Conservation (phyloP, 2,888 invertebrate genomes). For the Xestia ashworthii region DNA sequence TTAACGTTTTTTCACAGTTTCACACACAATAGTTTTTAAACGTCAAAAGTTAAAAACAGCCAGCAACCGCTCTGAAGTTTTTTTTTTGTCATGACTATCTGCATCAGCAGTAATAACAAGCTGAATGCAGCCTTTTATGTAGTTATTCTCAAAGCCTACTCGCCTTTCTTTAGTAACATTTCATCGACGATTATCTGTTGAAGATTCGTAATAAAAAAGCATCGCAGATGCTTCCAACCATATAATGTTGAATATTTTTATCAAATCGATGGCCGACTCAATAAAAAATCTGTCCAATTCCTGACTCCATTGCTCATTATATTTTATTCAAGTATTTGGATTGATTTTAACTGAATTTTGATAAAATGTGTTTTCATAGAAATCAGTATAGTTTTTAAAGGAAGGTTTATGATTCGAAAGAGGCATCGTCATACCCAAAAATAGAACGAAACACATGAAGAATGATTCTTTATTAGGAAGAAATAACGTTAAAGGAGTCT, state of each 20-base stretch:
- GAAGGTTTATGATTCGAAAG: too few species aligned
- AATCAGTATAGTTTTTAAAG: too few species aligned
- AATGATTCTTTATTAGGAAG: too few species aligned
- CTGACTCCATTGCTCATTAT: neutral
- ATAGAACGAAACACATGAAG: too few species aligned
- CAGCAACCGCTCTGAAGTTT: neutral
- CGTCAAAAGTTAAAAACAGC: neutral
- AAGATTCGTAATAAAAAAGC: conserved; percentile 14
- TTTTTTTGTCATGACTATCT: neutral
- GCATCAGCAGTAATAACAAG: neutral
- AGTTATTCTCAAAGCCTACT: neutral
- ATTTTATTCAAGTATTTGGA: neutral
- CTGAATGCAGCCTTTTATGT: neutral
- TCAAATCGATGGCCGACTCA: neutral
- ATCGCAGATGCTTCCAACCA: conserved; percentile 6
- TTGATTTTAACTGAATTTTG: neutral
- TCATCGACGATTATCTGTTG: conserved; percentile 11
- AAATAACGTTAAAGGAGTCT: too few species aligned
- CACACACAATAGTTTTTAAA: too few species aligned
- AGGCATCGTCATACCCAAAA: too few species aligned
- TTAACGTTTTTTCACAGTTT: too few species aligned
- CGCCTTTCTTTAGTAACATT: conserved; percentile 14
- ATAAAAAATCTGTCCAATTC: neutral
- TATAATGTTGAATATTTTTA: conserved; percentile 2
- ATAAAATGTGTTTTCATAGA: neutral